phyloP scores from a whole-genome alignment of 2,797 vertebrate genomes.

The Halcyon badia region DNA sequence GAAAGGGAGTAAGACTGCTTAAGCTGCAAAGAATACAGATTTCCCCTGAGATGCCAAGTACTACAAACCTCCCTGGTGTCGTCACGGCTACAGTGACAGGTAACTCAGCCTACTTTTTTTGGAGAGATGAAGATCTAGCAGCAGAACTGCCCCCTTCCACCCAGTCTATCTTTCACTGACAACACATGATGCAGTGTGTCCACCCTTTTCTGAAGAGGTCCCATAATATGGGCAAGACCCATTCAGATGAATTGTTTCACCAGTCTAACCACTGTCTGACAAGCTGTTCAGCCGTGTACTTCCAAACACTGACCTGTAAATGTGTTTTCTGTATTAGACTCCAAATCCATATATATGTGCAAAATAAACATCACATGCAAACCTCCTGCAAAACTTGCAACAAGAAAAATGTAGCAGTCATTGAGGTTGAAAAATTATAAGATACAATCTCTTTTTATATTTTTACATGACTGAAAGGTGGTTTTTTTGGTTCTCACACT shows the following conservation, averaged over 20 bases:
- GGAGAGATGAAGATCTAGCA: background rate
- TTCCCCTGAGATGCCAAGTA: background rate
- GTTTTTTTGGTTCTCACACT: background rate
- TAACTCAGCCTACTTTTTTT: background rate
- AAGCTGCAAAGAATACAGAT: background rate
- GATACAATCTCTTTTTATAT: background rate
- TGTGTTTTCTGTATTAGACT: background rate
- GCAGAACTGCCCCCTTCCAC: background rate
- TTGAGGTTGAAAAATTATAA: background rate
- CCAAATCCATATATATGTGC: background rate
- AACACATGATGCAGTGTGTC: accelerated
- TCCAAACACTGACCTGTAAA: background rate
- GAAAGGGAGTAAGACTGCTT: background rate
- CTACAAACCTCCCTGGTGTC: background rate
- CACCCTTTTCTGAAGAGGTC: background rate
- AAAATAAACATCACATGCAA: background rate
- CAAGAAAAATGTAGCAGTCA: background rate
- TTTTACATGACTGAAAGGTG: background rate
- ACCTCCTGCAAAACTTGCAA: background rate
- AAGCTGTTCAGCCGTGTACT: background rate
- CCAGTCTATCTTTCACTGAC: background rate
- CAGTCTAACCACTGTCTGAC: background rate
- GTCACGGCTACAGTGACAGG: background rate
- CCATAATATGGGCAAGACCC: accelerated
- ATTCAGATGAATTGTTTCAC: background rate